Evolutionary conservation across 2,113 vertebrate species (phyloP).

Genomic region (Malurus alboscapulatus): DNA sequence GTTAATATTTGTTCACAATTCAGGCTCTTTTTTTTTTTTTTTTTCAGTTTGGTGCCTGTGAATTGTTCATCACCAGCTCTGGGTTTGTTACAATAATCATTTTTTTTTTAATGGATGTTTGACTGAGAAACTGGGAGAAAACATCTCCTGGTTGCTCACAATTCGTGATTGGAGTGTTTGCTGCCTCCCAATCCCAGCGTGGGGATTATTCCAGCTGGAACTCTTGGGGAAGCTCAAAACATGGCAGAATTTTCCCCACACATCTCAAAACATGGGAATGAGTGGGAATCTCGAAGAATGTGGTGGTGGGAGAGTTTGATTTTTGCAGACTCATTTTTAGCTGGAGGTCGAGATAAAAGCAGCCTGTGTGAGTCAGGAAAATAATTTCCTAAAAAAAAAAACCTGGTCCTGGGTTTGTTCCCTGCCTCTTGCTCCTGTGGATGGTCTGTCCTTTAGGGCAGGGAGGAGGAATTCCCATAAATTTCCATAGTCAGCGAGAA

Average conservation of each 20-base stretch:
- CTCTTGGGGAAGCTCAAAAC: constrained; percentile 1
- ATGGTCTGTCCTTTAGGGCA: not conserved
- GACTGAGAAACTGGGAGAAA: not conserved
- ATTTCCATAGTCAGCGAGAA: rapidly evolving
- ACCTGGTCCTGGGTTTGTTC: not conserved
- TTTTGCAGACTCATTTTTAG: not conserved
- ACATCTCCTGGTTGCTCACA: not conserved
- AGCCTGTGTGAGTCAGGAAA: not conserved
- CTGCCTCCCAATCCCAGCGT: too few species aligned
- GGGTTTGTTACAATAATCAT: not conserved
- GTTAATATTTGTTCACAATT: constrained; percentile 39
- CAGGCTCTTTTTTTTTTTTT: not conserved
- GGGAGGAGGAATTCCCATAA: not conserved
- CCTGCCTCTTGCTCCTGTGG: not conserved
- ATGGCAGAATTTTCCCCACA: not conserved
- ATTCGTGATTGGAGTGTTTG: too few species aligned
- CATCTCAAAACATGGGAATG: not conserved
- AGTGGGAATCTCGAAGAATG: not conserved
- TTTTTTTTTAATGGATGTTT: not conserved
- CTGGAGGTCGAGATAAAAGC: not conserved
- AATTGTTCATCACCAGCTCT: not conserved
- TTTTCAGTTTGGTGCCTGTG: not conserved
- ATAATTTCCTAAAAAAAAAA: not conserved
- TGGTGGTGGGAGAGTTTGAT: not conserved
- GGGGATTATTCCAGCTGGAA: constrained; percentile 27